A percentile compares a stretch with the other conserved stretches of the same genome.
phyloP scores from a whole-genome alignment of 2,113 vertebrate species.

The Stomatorhinus ivindoensis region DNA sequence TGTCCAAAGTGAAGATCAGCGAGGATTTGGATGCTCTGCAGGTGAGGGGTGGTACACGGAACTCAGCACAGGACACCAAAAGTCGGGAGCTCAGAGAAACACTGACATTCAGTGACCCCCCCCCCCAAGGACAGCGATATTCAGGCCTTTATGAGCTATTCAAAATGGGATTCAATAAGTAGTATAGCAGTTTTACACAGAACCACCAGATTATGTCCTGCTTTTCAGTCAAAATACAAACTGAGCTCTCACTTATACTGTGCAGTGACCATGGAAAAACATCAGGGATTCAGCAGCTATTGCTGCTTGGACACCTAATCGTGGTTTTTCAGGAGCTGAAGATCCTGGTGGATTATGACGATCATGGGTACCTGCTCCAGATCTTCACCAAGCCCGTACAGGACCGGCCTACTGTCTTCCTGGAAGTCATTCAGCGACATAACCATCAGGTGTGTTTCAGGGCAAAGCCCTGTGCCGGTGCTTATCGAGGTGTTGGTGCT shows the following conservation, averaged over 20 bases:
- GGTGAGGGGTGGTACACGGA: constrained; percentile 50
- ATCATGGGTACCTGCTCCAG: constrained; percentile 90
- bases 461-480: neutral
- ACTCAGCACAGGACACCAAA: neutral
- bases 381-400: constrained; percentile 96
- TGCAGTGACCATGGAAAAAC: neutral
- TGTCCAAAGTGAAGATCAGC: constrained; percentile 74
- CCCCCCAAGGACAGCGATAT: neutral
- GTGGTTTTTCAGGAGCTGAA: constrained; percentile 70
- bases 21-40: constrained; percentile 74
- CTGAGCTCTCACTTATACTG: neutral
- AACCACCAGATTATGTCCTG: neutral
- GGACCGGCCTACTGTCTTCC: constrained; percentile 90
- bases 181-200: neutral
- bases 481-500: neutral
- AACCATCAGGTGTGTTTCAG: constrained; percentile 80
- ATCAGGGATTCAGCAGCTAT: neutral
- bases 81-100: neutral
- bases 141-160: neutral
- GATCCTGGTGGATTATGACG: constrained; percentile 89
- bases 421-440: constrained; percentile 90
- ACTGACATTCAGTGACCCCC: neutral
- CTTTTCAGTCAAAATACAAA: neutral
- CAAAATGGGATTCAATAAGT: neutral
- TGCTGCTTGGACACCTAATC: neutral